Base-by-base conservation (phyloP, 2,888 invertebrate species). In the Aphidoletes aphidimyza region DNA sequence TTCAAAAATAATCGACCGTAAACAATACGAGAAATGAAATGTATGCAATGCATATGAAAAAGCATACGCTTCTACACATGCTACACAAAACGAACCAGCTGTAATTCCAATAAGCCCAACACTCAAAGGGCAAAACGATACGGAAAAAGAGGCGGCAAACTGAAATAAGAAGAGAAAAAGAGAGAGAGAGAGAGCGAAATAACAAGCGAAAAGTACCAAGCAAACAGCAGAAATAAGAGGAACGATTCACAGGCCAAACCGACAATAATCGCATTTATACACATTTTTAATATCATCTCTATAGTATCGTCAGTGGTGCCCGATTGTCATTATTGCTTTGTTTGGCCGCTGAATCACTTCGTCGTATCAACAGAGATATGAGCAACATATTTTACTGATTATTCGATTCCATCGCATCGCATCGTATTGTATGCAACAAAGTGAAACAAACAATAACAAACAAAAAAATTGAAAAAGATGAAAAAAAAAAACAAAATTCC, bases 301-400 rank as follows among this genome's bases (percentile, higher is more conserved):
- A 42, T 54, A 14, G 22, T 54, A 47, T 47, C 47, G 47, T 54
- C 22, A 54, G 22, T 54, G 42, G 54, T 54, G 54, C 22, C 3
- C 54, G 14, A 54, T 54, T 54, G 54, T 17, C 54, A 54, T 54
- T 54, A 54, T 54, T 47, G 2, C 17, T 47, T 47, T 11, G 17
- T 47, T 47, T 54, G 5, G 26, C 22, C 54, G 54, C 14, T 47
- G 6, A 14, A 8, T 22, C 3, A n/a, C n/a, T n/a, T n/a, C n/a
- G n/a, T n/a, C 5, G 26, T 54, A 22, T 54, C 54, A 54, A 47
- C 8, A 19, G 2, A 39, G 39, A 8, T 14, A 47, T 47, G 47
- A 54, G 22, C 54, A 54, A 54, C 54, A 54, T 54, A 54, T 54
- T 54, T 54, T 26, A 54, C 54, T 14, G 22, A 26, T 54, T 54